Conservation (phyloP, 2,888 invertebrate species). For the Tridacna gigas region DNA sequence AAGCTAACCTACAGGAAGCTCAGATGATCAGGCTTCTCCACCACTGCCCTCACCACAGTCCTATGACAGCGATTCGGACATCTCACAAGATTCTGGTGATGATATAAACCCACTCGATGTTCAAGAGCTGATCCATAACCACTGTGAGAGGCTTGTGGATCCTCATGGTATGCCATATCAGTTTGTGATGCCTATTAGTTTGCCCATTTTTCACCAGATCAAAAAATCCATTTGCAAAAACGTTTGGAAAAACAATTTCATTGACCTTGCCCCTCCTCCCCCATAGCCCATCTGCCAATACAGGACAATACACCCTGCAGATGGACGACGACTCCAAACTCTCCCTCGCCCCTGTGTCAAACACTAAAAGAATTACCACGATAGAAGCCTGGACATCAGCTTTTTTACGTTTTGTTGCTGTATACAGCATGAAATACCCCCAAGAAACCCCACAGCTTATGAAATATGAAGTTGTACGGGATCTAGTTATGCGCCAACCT, state of each 20-base stretch:
- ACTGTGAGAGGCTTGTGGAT: too few species aligned
- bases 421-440: slow-evolving; percentile 25
- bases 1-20: too few species aligned
- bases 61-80: too few species aligned
- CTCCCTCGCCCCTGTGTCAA: neutral
- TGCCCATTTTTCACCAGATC: neutral
- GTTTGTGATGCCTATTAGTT: neutral
- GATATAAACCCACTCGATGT: too few species aligned
- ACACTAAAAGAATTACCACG: neutral
- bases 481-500: slow-evolving; percentile 20
- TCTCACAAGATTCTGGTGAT: too few species aligned
- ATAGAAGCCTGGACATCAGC: slow-evolving; percentile 30
- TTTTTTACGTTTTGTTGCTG: slow-evolving; percentile 10
- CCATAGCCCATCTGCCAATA: neutral
- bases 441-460: slow-evolving; percentile 28
- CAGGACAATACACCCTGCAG: neutral
- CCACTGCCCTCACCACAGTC: too few species aligned
- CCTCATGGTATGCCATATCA: neutral
- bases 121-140: too few species aligned
- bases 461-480: slow-evolving; percentile 38
- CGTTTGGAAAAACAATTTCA: neutral
- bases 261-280: neutral
- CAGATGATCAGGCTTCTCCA: too few species aligned
- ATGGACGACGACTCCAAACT: neutral
- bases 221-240: neutral